Percentiles rank a stretch among this genome's conserved stretches.
Evolutionary conservation across 37 sponge, comb jelly and placozoan species (phyloP).

Genomic region (Tethya wilhelma): DNA sequence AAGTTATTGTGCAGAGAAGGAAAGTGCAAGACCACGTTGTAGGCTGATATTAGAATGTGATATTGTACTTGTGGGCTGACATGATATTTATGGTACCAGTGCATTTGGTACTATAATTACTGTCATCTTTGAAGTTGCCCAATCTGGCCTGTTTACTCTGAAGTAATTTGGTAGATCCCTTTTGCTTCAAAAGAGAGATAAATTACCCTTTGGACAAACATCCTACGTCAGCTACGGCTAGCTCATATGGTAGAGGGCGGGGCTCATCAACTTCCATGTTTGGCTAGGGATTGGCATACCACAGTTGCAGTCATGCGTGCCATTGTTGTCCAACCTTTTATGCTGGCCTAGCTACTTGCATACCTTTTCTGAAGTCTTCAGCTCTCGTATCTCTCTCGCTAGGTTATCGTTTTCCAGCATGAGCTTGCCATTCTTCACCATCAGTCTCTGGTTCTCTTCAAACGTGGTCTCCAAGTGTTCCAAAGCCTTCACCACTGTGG

Average conservation of each 20-base stretch:
- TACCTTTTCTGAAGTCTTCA: neutral
- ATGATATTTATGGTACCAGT: neutral
- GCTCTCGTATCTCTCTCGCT: conserved; percentile 19
- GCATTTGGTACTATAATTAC: neutral
- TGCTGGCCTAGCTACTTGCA: too few species aligned
- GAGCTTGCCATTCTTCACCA: conserved; percentile 23
- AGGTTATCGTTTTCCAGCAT: conserved; percentile 35
- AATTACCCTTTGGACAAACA: too few species aligned
- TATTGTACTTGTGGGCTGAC: neutral
- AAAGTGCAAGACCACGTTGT: neutral
- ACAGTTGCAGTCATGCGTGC: too few species aligned
- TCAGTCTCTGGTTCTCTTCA: conserved; percentile 50
- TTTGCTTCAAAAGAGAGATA: too few species aligned
- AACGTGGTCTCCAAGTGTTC: conserved; percentile 65
- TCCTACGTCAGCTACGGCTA: too few species aligned
- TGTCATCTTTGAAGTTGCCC: too few species aligned
- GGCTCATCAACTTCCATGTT: neutral
- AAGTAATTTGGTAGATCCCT: too few species aligned
- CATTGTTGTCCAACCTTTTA: too few species aligned
- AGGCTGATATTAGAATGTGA: neutral
- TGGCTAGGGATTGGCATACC: too few species aligned
- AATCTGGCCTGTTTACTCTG: too few species aligned
- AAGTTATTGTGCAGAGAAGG: too few species aligned
- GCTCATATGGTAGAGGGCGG: neutral
- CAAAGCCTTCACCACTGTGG: conserved; percentile 55